A percentile compares a stretch with the other conserved stretches of the same genome.
phyloP scores from a whole-genome alignment of 2,113 vertebrate species.

The Thamnaconus septentrionalis region DNA sequence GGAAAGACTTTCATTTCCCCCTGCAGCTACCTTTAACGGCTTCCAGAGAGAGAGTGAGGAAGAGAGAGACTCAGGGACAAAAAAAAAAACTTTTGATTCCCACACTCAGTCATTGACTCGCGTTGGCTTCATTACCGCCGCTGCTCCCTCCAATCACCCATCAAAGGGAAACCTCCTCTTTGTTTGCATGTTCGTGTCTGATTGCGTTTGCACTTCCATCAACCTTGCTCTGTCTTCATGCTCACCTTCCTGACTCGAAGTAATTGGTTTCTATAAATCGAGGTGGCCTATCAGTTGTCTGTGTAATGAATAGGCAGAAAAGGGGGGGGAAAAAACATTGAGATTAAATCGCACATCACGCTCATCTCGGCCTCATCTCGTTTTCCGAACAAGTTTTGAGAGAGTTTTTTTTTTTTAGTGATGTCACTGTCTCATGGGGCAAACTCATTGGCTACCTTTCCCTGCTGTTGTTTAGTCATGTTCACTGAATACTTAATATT shows the following conservation, averaged over 20 bases:
- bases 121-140: conserved; percentile 39
- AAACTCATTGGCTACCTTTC: too few relatives aligned
- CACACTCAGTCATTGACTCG: conserved; percentile 22
- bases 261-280: conserved; percentile 55
- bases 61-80: background rate
- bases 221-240: background rate
- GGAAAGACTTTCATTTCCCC: conserved; percentile 27
- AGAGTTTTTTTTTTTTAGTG: conserved; percentile 36
- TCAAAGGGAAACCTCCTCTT: conserved; percentile 19
- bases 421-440: conserved; percentile 8
- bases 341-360: conserved; percentile 58
- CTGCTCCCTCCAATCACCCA: conserved; percentile 7
- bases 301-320: conserved; percentile 42
- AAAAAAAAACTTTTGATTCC: conserved; percentile 22
- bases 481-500: too few relatives aligned
- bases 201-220: conserved; percentile 9
- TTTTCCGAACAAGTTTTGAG: conserved; percentile 42
- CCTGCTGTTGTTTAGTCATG: too few relatives aligned
- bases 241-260: conserved; percentile 27
- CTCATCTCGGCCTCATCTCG: conserved; percentile 32
- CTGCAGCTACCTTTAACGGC: conserved; percentile 16
- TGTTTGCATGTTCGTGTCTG: conserved; percentile 30
- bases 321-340: conserved; percentile 40
- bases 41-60: conserved; percentile 18
- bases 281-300: conserved; percentile 48